Evolutionary conservation across 2,113 vertebrate species (phyloP), one percentile per base, ranked within the genome.

Genomic region (Turnix velox): DNA sequence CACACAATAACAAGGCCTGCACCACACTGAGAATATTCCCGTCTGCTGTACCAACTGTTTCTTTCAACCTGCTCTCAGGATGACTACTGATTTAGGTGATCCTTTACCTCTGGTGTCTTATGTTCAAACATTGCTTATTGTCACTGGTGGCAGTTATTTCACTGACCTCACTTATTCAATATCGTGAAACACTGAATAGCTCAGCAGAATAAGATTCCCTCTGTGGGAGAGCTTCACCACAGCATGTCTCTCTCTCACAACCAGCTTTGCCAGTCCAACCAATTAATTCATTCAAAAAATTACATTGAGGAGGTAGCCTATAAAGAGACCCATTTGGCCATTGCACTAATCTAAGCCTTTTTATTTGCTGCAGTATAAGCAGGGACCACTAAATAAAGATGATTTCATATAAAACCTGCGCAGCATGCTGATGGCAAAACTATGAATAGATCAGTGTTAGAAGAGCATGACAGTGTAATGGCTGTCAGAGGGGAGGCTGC

Each of bases 261-360:
- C 84, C 93, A 91, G 82, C 79, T 81, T 92, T 85, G 68, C 84
- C 58, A 95, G 66, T 90, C 61, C 52, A 65, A 92, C 87, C 79
- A 74, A 91, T 95, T 92, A 95, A 94, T 94, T 96, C 66, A 35
- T 88, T 93, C 88, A 65, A 84, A 91, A 92, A 95, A 96, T 95
- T 85, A 88, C 59, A 73, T 69, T 82, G 73, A 84, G 73, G 86
- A 54, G 2, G 74, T 58, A 88, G 83, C 67, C 89, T 54, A 92
- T 88, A 80, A 78, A 95, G 68, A 81, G 62, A 88, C 49, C 49
- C 65, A 40, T 86, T 91, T 96, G 54, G 71, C 55, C 16, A 0
- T 73, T 89, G 87, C 71, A 55, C 75, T 93, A 88, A 90, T 91
- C 71, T 93, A 69, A 89, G 72, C 66, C 74, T 84, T 93, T 94